phyloP scores from a whole-genome alignment of 2,797 vertebrate genomes.

The Kryptopterus vitreolus region DNA sequence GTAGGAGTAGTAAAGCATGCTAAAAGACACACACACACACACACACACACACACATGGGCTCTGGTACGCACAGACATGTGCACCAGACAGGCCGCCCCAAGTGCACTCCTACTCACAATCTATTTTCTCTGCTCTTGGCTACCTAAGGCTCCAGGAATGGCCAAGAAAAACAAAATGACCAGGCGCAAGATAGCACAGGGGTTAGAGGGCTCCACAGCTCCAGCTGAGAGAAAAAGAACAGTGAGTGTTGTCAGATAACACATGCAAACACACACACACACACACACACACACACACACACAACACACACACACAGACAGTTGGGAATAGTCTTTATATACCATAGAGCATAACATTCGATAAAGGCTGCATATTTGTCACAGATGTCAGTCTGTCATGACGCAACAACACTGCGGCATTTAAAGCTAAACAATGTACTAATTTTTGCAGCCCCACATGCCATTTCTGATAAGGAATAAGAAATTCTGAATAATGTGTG shows the following conservation, averaged over 20 bases:
- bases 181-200: conserved; percentile 54
- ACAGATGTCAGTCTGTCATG: background rate
- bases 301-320: conserved; percentile 32
- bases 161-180: conserved; percentile 58
- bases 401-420: background rate
- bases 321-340: conserved; percentile 8
- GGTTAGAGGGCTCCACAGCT: conserved; percentile 50
- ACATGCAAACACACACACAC: conserved; percentile 22
- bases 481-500: conserved; percentile 29
- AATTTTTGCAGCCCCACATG: background rate
- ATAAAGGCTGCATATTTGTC: conserved; percentile 8
- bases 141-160: conserved; percentile 55
- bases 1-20: conserved; percentile 37
- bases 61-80: conserved; percentile 40
- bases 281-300: conserved; percentile 27
- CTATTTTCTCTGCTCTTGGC: conserved; percentile 52
- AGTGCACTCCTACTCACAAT: conserved; percentile 49
- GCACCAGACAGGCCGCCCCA: conserved; percentile 49
- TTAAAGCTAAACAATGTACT: conserved; percentile 13
- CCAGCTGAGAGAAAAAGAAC: conserved; percentile 48
- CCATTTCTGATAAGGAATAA: conserved; percentile 22
- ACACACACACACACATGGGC: conserved; percentile 40
- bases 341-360: background rate
- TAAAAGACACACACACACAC: conserved; percentile 45
- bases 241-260: conserved; percentile 11